Evolutionary conservation across 2,113 vertebrate genomes (phyloP), one percentile per base, ranked within the genome.

Genomic region (Oriolus oriolus): DNA sequence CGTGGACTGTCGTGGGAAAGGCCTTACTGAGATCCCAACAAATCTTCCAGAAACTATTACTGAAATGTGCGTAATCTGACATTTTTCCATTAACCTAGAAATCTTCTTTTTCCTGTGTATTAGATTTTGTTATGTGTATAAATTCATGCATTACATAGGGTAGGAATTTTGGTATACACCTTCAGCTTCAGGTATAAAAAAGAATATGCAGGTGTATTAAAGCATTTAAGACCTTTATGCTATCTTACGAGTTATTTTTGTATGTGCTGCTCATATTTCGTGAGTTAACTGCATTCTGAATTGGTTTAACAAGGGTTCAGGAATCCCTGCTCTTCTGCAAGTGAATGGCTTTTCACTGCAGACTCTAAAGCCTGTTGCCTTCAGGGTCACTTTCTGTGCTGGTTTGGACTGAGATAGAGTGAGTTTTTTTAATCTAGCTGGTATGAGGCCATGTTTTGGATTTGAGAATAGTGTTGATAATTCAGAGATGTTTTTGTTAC

Each of bases 11-110:
- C 98, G 99, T 96, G 99, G 99, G 68, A 99, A 99, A 86, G 98
- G 99, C 49, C 98, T 99, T 69, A 98, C 98, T 16, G 99, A 99
- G 89, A 99, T 99, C 90, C 99, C 99, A 89, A 99, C 98, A 7
- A 99, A 99, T 94, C 99, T 99, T 57, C 99, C 99, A 10, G 99
- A 99, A 97, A 99, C 99, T 69, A 99, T 99, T 95, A 99, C 99
- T 27, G 99, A 99, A 98, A 99, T 99, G 99, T 99, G 98, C 26
- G 98, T 98, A 87, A 44, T 54, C 59, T 74, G 15, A 44, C 28
- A 30, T 88, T 61, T 57, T 59, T 17, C 11, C 1, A 21, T 74
- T 47, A 56, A 44, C 3, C 61, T 59, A 71, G 26, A 66, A 84
- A 71, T 33, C 2, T 8, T 10, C n/a, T 49, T 70, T 92, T 76